Conservation (phyloP, 2,888 invertebrate species). For the Erynnis tages region DNA sequence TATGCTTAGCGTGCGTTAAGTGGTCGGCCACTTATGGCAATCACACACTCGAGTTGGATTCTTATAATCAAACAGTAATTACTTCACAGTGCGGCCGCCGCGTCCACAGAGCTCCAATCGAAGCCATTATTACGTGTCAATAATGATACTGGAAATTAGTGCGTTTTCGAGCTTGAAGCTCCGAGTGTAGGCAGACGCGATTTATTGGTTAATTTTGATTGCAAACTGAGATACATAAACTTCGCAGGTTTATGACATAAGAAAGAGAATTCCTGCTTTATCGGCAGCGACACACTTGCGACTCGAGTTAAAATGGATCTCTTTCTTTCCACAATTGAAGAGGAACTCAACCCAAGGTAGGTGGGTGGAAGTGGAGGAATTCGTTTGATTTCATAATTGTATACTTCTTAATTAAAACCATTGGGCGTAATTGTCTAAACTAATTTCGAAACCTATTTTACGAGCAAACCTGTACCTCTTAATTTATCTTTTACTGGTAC, state of each 20-base stretch:
- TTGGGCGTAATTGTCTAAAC: too few species aligned
- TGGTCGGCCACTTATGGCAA: conserved; percentile 62
- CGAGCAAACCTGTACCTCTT: neutral
- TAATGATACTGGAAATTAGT: conserved; percentile 58
- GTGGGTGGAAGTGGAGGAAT: too few species aligned
- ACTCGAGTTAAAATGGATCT: too few species aligned
- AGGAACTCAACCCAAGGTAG: too few species aligned
- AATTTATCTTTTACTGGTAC: neutral
- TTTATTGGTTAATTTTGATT: too few species aligned
- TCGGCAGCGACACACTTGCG: too few species aligned
- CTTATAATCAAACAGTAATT: conserved; percentile 54
- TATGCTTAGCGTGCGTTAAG: conserved; percentile 57
- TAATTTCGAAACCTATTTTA: neutral
- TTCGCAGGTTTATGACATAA: too few species aligned
- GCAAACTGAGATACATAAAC: too few species aligned
- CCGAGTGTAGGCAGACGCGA: conserved; percentile 32
- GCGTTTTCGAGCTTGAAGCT: conserved; percentile 39
- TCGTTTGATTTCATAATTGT: too few species aligned
- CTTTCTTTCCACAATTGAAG: too few species aligned
- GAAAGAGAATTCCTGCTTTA: too few species aligned
- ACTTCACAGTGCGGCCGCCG: conserved; percentile 56
- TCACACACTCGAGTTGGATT: conserved; percentile 46
- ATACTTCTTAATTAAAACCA: too few species aligned
- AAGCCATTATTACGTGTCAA: conserved; percentile 62
- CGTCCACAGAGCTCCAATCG: conserved; percentile 48